A percentile compares a stretch with the other conserved stretches of the same genome.
These are phyloP conservation scores for Scaeva pyrastri DNA, from an alignment of 2,888 invertebrate genomes.

Conservation along the genomic window DNA sequence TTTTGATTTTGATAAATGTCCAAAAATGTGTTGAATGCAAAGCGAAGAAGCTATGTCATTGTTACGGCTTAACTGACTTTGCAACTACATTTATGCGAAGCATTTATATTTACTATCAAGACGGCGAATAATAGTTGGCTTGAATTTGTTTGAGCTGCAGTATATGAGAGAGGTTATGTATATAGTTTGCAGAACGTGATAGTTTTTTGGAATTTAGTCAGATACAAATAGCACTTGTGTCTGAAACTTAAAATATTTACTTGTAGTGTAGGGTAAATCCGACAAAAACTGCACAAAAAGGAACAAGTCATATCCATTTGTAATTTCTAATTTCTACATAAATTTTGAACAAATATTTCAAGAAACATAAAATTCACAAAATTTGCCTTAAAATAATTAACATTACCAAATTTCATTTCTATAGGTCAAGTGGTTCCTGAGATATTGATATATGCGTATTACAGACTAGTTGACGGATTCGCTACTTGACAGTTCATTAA, in stretches of 20 bases:
- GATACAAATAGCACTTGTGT: slow-evolving; percentile 46
- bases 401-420: too few species aligned
- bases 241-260: slow-evolving; percentile 13
- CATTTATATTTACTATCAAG: background rate
- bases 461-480: too few species aligned
- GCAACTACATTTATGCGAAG: background rate
- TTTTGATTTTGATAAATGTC: slow-evolving; percentile 63
- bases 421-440: too few species aligned
- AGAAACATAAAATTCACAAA: too few species aligned
- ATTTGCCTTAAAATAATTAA: too few species aligned
- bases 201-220: slow-evolving; percentile 49
- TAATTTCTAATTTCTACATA: too few species aligned
- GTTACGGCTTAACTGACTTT: slow-evolving; percentile 44
- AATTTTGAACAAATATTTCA: too few species aligned
- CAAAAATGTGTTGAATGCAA: slow-evolving; percentile 37
- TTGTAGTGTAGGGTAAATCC: background rate
- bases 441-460: too few species aligned
- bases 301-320: too few species aligned
- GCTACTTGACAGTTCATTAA: too few species aligned
- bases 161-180: slow-evolving; percentile 34
- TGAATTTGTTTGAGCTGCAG: slow-evolving; percentile 41
- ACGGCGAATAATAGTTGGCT: slow-evolving; percentile 42
- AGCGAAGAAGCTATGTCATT: slow-evolving; percentile 57
- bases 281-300: too few species aligned
- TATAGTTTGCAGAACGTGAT: slow-evolving; percentile 58